phyloP scores from a whole-genome alignment of 2,888 invertebrate species.

The Subacronicta megacephala region DNA sequence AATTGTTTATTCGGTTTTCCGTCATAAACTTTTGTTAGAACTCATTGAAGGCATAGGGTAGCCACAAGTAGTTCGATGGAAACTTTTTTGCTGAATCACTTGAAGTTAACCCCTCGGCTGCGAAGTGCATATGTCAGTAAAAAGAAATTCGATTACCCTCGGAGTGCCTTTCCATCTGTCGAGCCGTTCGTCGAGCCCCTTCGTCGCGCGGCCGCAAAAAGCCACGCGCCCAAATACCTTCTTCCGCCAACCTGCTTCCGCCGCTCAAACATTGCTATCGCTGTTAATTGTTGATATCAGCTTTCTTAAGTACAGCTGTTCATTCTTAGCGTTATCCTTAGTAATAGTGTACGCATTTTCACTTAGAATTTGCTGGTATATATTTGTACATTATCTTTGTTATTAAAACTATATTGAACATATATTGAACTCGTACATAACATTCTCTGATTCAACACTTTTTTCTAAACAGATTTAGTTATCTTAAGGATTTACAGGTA shows the following conservation, averaged over 20 bases:
- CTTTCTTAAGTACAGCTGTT: slow-evolving; percentile 54
- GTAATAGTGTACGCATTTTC: background rate
- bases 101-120: slow-evolving; percentile 59
- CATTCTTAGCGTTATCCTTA: slow-evolving; percentile 8
- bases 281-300: slow-evolving; percentile 55
- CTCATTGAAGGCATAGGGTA: slow-evolving; percentile 31
- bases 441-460: too few species aligned
- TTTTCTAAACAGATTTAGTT: background rate
- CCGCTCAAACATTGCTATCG: slow-evolving; percentile 58
- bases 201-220: slow-evolving; percentile 70
- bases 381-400: too few species aligned
- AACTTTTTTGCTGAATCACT: slow-evolving; percentile 60
- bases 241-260: slow-evolving; percentile 85
- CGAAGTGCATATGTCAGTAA: slow-evolving; percentile 58
- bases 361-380: too few species aligned
- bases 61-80: slow-evolving; percentile 44
- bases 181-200: slow-evolving; percentile 75
- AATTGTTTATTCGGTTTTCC: slow-evolving; percentile 14
- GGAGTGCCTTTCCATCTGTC: slow-evolving; percentile 73
- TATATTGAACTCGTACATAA: too few species aligned
- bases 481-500: slow-evolving; percentile 12
- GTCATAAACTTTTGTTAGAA: slow-evolving; percentile 19
- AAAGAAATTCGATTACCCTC: slow-evolving; percentile 71
- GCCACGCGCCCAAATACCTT: slow-evolving; percentile 73
- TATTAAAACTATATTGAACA: too few species aligned